phyloP scores from a whole-genome alignment of 1,140 invertebrate species.

The Battus philenor region DNA sequence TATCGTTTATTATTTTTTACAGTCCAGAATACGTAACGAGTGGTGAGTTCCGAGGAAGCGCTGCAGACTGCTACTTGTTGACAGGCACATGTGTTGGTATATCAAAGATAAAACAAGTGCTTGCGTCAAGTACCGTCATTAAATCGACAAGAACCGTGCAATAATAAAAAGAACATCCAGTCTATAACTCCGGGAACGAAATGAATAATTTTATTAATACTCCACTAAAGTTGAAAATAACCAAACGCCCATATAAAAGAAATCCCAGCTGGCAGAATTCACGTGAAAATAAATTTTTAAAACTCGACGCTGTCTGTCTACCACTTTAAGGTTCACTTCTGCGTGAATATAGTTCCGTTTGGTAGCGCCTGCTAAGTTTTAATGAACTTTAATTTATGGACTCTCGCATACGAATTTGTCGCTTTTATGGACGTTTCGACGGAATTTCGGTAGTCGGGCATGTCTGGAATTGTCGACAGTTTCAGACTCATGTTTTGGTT shows the following conservation, averaged over 20 bases:
- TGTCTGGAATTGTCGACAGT: constrained; percentile 34
- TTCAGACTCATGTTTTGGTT: constrained; percentile 43
- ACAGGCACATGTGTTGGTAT: constrained; percentile 24
- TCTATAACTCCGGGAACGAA: constrained; percentile 16
- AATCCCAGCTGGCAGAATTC: constrained; percentile 40
- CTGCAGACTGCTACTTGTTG: constrained; percentile 21
- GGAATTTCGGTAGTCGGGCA: constrained; percentile 32
- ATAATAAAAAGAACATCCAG: constrained; percentile 12
- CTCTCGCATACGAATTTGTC: constrained; percentile 48
- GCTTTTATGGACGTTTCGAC: constrained; percentile 41
- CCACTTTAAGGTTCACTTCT: constrained; percentile 36
- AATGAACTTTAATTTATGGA: constrained; percentile 64
- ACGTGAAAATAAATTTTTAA: constrained; percentile 38
- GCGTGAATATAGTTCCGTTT: constrained; percentile 31
- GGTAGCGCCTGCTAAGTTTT: constrained; percentile 36
- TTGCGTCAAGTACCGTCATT: constrained; percentile 14
- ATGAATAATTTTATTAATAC: constrained; percentile 38
- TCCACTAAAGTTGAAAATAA: constrained; percentile 46
- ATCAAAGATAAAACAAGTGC: constrained; percentile 17
- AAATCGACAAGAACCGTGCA: constrained; percentile 19
- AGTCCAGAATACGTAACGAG: background rate
- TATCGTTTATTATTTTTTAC: constrained; percentile 7
- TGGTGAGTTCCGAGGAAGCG: constrained; percentile 25
- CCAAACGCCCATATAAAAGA: constrained; percentile 33
- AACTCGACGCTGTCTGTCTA: constrained; percentile 13